phyloP scores from a whole-genome alignment of 2,113 vertebrate species.

The Dendrocopos noguchii region DNA sequence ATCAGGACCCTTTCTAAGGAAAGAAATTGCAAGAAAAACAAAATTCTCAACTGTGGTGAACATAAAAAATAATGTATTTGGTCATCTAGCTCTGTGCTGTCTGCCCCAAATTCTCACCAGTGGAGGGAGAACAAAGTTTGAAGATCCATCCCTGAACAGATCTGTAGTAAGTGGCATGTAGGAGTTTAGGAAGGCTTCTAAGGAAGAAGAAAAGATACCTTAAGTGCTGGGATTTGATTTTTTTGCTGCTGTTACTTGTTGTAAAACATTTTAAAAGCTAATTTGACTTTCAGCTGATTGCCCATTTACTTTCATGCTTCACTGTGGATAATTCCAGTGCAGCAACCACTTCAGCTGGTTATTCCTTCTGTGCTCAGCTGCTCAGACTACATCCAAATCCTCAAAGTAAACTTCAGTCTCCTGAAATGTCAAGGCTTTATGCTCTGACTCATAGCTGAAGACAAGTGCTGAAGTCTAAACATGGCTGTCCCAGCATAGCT shows the following conservation, averaged over 20 bases:
- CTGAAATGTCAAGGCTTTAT: neutral
- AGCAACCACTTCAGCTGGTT: neutral
- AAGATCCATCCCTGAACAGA: neutral
- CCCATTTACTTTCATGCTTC: neutral
- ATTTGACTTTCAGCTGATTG: neutral
- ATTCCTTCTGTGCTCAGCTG: neutral
- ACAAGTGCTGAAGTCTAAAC: neutral
- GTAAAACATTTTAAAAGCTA: neutral
- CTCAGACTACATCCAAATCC: neutral
- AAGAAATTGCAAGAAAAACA: neutral
- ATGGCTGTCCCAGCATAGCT: rapidly evolving
- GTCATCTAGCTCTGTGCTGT: neutral
- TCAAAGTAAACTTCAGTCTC: neutral
- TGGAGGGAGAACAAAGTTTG: neutral
- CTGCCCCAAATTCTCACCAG: neutral
- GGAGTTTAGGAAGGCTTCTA: neutral
- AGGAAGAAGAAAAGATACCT: neutral
- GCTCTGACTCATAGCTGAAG: neutral
- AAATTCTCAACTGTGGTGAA: neutral
- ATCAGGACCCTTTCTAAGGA: neutral
- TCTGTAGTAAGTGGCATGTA: rapidly evolving
- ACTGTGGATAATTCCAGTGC: neutral
- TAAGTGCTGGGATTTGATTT: rapidly evolving
- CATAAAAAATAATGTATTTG: neutral
- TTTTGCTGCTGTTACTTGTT: neutral